Evolutionary conservation across 2,113 vertebrate species (phyloP).

Genomic region (Cisticola juncidis): DNA sequence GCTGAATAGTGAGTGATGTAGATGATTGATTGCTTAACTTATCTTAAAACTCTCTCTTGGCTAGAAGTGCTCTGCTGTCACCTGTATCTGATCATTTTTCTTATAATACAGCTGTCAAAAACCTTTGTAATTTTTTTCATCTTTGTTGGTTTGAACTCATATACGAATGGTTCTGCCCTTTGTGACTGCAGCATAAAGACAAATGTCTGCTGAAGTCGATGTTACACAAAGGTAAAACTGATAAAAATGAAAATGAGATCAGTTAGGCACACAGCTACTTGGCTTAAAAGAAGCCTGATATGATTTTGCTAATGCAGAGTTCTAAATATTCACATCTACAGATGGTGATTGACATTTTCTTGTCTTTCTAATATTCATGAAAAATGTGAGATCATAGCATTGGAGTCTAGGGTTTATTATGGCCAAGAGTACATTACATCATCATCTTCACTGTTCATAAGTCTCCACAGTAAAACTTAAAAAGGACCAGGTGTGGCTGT

Average conservation of each 20-base stretch:
- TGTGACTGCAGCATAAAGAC: neutral
- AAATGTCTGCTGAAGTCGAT: neutral
- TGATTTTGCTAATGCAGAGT: neutral
- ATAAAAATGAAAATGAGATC: neutral
- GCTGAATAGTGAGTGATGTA: conserved; percentile 27
- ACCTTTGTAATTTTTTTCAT: conserved; percentile 12
- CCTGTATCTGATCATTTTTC: conserved; percentile 26
- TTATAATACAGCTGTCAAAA: conserved; percentile 42
- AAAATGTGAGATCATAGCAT: neutral
- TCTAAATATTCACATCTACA: neutral
- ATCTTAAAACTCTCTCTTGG: conserved; percentile 21
- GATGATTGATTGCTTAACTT: conserved; percentile 40
- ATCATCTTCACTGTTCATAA: neutral
- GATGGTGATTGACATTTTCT: neutral
- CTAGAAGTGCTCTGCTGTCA: conserved; percentile 37
- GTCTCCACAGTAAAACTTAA: neutral
- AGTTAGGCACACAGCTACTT: neutral
- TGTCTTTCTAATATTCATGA: conserved; percentile 1
- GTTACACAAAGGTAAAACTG: neutral
- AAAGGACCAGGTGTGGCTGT: neutral
- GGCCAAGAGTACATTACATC: conserved; percentile 28
- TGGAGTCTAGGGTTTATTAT: neutral
- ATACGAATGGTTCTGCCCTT: conserved; percentile 7
- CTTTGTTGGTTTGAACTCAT: conserved; percentile 1
- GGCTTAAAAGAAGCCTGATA: neutral